Percentiles rank a stretch among this genome's conserved stretches.
phyloP scores from a whole-genome alignment of 2,888 invertebrate species.

The Leptura quadrifasciata region DNA sequence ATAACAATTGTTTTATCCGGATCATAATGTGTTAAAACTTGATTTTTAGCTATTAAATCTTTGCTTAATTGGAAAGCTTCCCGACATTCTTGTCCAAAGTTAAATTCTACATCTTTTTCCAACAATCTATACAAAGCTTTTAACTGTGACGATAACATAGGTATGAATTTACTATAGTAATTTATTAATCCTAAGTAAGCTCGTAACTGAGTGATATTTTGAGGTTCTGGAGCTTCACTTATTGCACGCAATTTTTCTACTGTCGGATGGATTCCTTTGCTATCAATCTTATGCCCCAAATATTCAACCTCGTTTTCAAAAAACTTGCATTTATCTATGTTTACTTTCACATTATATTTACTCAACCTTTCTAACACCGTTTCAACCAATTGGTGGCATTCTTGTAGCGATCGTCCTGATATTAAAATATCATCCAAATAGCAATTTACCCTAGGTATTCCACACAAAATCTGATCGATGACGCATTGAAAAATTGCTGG shows the following conservation, averaged over 20 bases:
- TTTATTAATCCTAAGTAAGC: constrained; percentile 53
- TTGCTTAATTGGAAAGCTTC: neutral
- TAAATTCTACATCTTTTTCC: neutral
- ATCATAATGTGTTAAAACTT: neutral
- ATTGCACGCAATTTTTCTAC: constrained; percentile 48
- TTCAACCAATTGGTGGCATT: neutral
- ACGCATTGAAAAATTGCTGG: neutral
- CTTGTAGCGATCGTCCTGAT: neutral
- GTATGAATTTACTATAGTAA: constrained; percentile 55
- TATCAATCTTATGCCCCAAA: constrained; percentile 42
- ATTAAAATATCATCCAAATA: constrained; percentile 14
- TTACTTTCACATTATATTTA: constrained; percentile 38
- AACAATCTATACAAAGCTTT: neutral
- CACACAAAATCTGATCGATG: neutral
- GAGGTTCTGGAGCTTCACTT: constrained; percentile 44
- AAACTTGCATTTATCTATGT: constrained; percentile 32
- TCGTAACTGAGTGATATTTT: constrained; percentile 49
- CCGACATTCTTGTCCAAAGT: neutral
- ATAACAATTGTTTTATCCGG: neutral
- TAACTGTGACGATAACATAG: constrained; percentile 52
- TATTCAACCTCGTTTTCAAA: constrained; percentile 15
- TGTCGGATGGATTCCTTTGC: constrained; percentile 38
- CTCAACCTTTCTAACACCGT: neutral
- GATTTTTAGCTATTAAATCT: neutral
- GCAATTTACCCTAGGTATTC: neutral